Conservation (phyloP, 2,113 vertebrate genomes). For the Pristiophorus japonicus region DNA sequence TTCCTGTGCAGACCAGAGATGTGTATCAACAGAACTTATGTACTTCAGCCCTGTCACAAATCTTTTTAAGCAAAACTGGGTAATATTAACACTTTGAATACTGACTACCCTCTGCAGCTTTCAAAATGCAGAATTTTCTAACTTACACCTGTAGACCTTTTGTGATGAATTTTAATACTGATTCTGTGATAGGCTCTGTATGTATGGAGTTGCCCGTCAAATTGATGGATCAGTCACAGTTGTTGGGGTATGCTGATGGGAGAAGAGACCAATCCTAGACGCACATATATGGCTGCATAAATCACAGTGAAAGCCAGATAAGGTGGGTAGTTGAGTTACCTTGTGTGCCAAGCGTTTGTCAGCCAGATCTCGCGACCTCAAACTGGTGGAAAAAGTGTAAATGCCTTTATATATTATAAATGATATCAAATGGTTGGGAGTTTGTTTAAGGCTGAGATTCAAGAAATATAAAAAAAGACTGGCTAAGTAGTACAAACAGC, state of each 20-base stretch:
- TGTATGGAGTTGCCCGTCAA: neutral
- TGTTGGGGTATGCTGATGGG: neutral
- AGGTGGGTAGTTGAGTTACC: neutral
- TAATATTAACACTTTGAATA: neutral
- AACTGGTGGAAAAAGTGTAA: neutral
- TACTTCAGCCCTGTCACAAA: neutral
- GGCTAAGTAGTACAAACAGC: neutral
- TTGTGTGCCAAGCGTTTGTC: neutral
- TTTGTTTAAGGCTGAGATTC: neutral
- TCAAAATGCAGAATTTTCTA: too few species aligned
- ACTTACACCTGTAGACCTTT: neutral
- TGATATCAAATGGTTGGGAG: neutral
- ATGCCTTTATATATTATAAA: neutral
- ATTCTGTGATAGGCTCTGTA: neutral
- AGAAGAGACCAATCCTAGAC: neutral
- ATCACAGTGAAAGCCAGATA: neutral
- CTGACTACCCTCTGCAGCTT: neutral
- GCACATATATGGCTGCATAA: neutral
- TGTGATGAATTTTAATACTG: neutral
- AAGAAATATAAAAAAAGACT: neutral
- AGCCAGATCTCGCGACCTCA: neutral
- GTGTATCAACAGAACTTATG: neutral
- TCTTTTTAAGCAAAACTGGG: neutral
- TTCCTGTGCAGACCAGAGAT: neutral
- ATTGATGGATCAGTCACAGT: neutral